A percentile compares a stretch with the other conserved stretches of the same genome.
These are phyloP conservation scores for Drosophila mayri DNA, from an alignment of 1,140 invertebrate genomes.

Conservation along the genomic window DNA sequence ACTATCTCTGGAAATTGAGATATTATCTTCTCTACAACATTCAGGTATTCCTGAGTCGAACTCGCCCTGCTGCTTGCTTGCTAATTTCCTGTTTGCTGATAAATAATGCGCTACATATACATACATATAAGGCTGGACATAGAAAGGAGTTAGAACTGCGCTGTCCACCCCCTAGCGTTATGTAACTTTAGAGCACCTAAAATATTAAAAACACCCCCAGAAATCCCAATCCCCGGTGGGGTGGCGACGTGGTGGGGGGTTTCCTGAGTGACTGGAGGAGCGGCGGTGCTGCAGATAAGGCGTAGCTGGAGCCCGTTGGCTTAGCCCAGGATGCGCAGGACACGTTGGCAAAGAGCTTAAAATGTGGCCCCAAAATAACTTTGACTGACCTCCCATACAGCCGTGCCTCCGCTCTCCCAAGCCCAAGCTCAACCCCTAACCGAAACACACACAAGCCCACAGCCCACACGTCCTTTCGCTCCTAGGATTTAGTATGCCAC, in stretches of 20 bases:
- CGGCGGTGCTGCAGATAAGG: conserved; percentile 66
- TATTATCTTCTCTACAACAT: background rate
- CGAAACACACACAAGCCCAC: conserved; percentile 36
- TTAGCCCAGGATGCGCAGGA: conserved; percentile 68
- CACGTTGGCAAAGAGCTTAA: conserved; percentile 82
- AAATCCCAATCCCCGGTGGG: conserved; percentile 34
- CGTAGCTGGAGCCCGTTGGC: conserved; percentile 55
- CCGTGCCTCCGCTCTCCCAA: background rate
- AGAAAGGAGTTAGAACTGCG: conserved; percentile 34
- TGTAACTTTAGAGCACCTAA: conserved; percentile 80
- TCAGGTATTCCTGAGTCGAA: conserved; percentile 10
- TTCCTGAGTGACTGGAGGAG: conserved; percentile 50
- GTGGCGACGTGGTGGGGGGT: background rate
- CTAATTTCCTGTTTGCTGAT: conserved; percentile 83
- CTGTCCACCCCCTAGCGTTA: conserved; percentile 53
- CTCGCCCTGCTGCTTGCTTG: conserved; percentile 15
- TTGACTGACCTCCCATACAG: conserved; percentile 65
- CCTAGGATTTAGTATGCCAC: conserved; percentile 73
- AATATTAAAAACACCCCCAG: conserved; percentile 75
- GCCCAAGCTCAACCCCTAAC: conserved; percentile 22
- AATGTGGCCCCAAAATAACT: conserved; percentile 83
- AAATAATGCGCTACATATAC: conserved; percentile 66
- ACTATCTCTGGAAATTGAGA: background rate
- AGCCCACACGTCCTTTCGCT: conserved; percentile 43
- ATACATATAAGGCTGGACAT: conserved; percentile 18